A percentile compares a stretch with the other conserved stretches of the same genome.
Evolutionary conservation across 2,888 invertebrate species (phyloP).

Genomic region (Copidosoma aretas): DNA sequence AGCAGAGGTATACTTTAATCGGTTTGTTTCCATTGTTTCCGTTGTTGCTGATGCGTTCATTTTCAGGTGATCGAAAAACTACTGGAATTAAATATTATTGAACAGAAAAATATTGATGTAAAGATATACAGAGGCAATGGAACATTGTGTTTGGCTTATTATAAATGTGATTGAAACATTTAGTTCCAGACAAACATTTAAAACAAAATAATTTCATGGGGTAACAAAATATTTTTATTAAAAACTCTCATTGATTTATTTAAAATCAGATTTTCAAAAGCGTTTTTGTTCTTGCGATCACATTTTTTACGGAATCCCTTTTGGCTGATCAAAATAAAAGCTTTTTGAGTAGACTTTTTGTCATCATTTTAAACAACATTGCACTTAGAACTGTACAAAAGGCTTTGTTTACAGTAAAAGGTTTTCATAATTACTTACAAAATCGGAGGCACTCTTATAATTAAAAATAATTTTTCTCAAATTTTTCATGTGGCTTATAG

Average conservation of each 20-base stretch:
- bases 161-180: constrained; percentile 46
- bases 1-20: constrained; percentile 51
- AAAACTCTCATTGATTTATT: no score
- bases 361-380: no score
- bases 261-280: no score
- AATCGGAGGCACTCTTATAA: constrained; percentile 69
- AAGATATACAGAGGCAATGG: constrained; percentile 61
- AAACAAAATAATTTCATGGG: no score
- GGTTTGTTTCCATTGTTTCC: no score
- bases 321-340: no score
- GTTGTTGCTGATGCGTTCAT: neutral
- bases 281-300: no score
- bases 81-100: constrained; percentile 58
- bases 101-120: constrained; percentile 62
- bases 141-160: constrained; percentile 58
- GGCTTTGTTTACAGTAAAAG: constrained; percentile 14
- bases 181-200: neutral
- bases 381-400: no score
- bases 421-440: constrained; percentile 64
- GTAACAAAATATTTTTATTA: no score
- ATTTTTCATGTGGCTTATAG: constrained; percentile 66
- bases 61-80: constrained; percentile 60
- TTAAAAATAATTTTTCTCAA: constrained; percentile 67
- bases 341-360: no score
- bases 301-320: no score